These are phyloP conservation scores for Cephalopterus ornatus DNA, from an alignment of 2,113 vertebrate genomes.

Conservation along the genomic window DNA sequence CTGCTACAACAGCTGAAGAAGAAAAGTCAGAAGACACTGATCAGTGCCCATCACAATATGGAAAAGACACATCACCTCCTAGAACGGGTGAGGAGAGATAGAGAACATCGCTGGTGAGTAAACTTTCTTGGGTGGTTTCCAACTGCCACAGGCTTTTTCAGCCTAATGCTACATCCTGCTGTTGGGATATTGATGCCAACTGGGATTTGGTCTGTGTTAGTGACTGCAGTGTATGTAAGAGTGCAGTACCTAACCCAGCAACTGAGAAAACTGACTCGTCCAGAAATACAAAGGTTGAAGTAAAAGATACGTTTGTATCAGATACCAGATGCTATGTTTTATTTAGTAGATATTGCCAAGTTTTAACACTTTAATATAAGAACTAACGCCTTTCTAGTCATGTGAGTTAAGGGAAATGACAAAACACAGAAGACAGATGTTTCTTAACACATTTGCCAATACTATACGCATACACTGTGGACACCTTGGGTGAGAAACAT, in stretches of 20 bases:
- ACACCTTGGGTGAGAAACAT: no score
- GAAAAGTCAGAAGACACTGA: neutral
- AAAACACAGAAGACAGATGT: neutral
- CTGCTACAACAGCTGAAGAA: neutral
- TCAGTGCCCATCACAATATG: neutral
- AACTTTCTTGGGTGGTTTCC: neutral
- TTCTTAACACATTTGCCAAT: neutral
- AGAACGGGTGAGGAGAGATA: neutral
- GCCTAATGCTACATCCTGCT: neutral
- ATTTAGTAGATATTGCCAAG: neutral
- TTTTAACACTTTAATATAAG: neutral
- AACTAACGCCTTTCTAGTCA: neutral
- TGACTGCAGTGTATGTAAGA: neutral
- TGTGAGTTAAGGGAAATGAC: neutral
- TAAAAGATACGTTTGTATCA: neutral
- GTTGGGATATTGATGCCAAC: neutral
- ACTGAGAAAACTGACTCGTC: neutral
- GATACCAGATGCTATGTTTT: neutral
- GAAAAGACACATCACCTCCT: neutral
- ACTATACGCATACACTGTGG: neutral
- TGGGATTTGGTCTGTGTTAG: neutral
- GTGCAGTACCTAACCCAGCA: neutral
- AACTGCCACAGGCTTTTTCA: neutral
- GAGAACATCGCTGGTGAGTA: neutral
- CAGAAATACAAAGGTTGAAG: neutral